Evolutionary conservation across 1,140 invertebrate genomes (phyloP), one percentile per base, ranked within the genome.

Genomic region (Procambarus virginalis): DNA sequence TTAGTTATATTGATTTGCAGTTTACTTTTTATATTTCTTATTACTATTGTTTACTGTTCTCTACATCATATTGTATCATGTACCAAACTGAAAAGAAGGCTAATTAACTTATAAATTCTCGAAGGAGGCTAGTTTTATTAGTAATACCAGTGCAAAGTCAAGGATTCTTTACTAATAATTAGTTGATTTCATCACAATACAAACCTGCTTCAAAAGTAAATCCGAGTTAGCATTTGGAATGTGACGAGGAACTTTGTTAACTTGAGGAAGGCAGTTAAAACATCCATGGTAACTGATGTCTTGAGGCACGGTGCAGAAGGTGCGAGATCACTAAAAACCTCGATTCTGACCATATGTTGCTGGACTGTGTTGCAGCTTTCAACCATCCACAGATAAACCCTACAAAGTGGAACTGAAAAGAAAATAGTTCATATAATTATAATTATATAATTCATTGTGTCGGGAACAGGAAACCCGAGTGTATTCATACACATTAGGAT

Each of bases 301-400:
- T 83, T 17, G 88, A 91, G 46, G 91, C 97, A 93, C 98, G 96
- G 93, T 99, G 98, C 89, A 99, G 95, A 95, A 99, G 97, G 94
- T 98, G 98, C 92, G 98, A 99, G 93, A 99, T 99, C 75, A 99
- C 98, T 91, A 99, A 95, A n/a, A 99, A 73, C 99, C 99, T 93
- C 98, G 95, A 93, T 98, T 99, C 94, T 99, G 99, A 99, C 97
- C 97, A 99, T 98, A 93, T 99, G 99, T 93, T 99, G 99, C 93
- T 99, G 99, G 86, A 99, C 98, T 20, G 98, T 99, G 93, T 97
- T 96, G 91, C 98, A 99, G 78, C 97, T 98, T 94, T 99, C 98
- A 85, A 99, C 97, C 93, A 99, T 95, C 93, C 98, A 94, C 98
- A 99, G 92, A 99, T 98, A 94, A 99, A 98, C 87, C 97, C 97